Evolutionary conservation across 2,113 vertebrate species (phyloP).

Genomic region (Proterorhinus semilunaris): DNA sequence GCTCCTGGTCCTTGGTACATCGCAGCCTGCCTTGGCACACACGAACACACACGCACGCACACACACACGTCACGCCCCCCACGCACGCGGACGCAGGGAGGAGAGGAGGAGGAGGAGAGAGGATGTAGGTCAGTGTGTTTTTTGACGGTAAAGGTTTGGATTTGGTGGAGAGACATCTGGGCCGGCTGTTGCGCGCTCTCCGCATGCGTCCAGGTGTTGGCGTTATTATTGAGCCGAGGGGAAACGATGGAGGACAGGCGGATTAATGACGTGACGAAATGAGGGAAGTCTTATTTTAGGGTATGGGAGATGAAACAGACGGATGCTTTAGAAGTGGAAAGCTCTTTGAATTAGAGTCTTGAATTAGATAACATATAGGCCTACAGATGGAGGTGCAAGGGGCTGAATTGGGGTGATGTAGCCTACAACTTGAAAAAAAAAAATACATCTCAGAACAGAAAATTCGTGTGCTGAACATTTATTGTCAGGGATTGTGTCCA

Average conservation of each 20-base stretch:
- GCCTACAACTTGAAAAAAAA: no score
- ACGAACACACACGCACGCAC: not conserved
- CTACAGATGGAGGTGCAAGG: no score
- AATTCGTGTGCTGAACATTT: no score
- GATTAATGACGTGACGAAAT: not conserved
- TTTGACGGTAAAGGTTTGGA: not conserved
- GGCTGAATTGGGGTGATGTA: no score
- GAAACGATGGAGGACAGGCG: slow-evolving; percentile 3
- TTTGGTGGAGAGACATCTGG: not conserved
- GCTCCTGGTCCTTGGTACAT: not conserved
- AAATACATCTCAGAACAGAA: no score
- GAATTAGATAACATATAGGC: not conserved
- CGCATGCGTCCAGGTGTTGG: not conserved
- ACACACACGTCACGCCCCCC: not conserved
- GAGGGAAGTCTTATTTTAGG: not conserved
- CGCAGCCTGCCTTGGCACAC: slow-evolving; percentile 4
- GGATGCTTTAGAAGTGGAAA: not conserved
- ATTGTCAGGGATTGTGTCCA: no score
- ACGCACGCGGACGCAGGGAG: not conserved
- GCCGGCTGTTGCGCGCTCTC: not conserved
- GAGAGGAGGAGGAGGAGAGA: not conserved
- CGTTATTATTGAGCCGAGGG: not conserved
- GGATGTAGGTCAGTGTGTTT: not conserved
- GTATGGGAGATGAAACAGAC: not conserved
- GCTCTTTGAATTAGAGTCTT: not conserved